phyloP scores from a whole-genome alignment of 2,113 vertebrate genomes.

The Paramormyrops kingsleyae region DNA sequence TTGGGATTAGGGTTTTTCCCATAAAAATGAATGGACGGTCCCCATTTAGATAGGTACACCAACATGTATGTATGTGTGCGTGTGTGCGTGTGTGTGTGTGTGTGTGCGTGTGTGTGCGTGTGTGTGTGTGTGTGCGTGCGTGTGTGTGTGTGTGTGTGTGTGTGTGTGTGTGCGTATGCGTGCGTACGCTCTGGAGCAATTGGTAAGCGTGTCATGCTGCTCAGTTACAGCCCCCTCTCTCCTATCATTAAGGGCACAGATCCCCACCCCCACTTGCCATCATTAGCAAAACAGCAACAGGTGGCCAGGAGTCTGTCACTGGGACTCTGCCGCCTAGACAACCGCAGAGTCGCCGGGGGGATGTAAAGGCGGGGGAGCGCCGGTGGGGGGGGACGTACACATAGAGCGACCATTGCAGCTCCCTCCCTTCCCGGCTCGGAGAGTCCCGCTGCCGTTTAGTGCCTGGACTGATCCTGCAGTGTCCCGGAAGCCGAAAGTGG shows the following conservation, averaged over 20 bases:
- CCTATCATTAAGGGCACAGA: background rate
- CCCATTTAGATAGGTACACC: no score
- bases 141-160: conserved; percentile 1
- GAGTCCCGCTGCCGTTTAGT: background rate
- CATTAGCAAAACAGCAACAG: conserved; percentile 35
- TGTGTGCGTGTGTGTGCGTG: no score
- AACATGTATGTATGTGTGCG: background rate
- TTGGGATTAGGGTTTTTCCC: no score
- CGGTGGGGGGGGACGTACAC: background rate
- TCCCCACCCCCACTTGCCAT: background rate
- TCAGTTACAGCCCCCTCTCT: background rate
- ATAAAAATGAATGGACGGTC: no score
- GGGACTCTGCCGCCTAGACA: conserved; percentile 32
- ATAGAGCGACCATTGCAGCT: background rate
- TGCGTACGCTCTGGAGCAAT: background rate
- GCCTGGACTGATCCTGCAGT: background rate
- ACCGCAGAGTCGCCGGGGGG: conserved; percentile 27
- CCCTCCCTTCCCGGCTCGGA: background rate
- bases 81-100: no score
- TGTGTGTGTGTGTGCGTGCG: background rate
- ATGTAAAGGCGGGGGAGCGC: background rate
- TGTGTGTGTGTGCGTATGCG: background rate
- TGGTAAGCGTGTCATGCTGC: background rate
- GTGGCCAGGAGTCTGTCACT: conserved; percentile 22
- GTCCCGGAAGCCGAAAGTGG: background rate